A percentile compares a stretch with the other conserved stretches of the same genome.
Evolutionary conservation across 2,888 invertebrate genomes (phyloP).

Genomic region (Drosophila lacicola): DNA sequence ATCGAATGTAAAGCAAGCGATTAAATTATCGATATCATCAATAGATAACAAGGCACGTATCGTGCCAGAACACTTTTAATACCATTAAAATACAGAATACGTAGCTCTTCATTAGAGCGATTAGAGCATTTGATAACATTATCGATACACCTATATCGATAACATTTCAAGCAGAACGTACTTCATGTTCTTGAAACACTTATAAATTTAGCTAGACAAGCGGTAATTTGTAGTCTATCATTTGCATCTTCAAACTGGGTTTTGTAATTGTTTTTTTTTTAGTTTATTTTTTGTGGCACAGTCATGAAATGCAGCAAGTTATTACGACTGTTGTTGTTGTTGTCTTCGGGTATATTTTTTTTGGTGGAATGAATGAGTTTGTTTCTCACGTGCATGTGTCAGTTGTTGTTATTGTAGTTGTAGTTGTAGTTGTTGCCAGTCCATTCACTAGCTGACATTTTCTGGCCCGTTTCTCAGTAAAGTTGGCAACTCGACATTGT

Average conservation of each 20-base stretch:
- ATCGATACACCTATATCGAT: not conserved
- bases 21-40: not conserved
- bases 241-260: not conserved
- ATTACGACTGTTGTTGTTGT: slow-evolving; percentile 27
- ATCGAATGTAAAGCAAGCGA: not conserved
- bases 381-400: slow-evolving; percentile 61
- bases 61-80: not conserved
- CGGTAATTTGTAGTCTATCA: slow-evolving; percentile 15
- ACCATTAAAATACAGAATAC: too few relatives aligned
- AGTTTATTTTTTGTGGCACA: slow-evolving; percentile 29
- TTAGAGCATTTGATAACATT: not conserved
- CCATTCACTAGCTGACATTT: slow-evolving; percentile 43
- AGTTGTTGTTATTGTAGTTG: slow-evolving; percentile 20
- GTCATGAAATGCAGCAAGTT: slow-evolving; percentile 55
- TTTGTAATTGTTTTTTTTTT: slow-evolving; percentile 44
- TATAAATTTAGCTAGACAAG: not conserved
- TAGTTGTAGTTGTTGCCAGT: slow-evolving; percentile 24
- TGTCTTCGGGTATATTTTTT: slow-evolving; percentile 8
- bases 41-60: not conserved
- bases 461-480: slow-evolving; percentile 28
- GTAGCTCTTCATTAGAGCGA: too few relatives aligned
- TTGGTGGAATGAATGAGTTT: slow-evolving; percentile 50
- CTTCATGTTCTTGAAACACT: too few relatives aligned
- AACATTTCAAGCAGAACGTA: not conserved
- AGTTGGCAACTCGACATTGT: slow-evolving; percentile 25